phyloP scores from a whole-genome alignment of 1,140 invertebrate genomes.

The Drosophila pandora region DNA sequence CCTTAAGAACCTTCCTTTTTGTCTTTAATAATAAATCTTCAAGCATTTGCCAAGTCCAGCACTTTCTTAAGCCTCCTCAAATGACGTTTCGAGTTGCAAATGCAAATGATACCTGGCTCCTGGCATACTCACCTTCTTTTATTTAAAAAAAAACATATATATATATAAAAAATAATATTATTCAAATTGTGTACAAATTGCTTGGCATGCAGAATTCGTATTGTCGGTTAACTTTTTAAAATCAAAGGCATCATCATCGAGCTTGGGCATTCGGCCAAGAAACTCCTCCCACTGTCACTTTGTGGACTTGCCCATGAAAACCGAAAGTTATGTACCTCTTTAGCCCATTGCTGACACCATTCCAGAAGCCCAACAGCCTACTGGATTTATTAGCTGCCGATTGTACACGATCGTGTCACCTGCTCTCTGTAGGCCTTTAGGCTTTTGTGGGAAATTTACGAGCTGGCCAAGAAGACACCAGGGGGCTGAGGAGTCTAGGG shows the following conservation, averaged over 20 bases:
- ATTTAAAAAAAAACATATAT: not conserved
- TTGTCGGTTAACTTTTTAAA: slow-evolving; percentile 56
- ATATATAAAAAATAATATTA: slow-evolving; percentile 51
- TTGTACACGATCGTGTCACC: slow-evolving; percentile 52
- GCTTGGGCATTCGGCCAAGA: slow-evolving; percentile 14
- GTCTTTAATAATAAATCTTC: not conserved
- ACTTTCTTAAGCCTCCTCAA: slow-evolving; percentile 12
- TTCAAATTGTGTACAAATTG: slow-evolving; percentile 55
- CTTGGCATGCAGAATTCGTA: slow-evolving; percentile 60
- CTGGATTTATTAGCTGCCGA: slow-evolving; percentile 68
- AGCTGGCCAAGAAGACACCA: slow-evolving; percentile 28
- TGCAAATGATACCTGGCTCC: slow-evolving; percentile 14
- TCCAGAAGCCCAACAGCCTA: slow-evolving; percentile 34
- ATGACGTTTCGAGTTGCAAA: slow-evolving; percentile 39
- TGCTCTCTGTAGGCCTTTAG: slow-evolving; percentile 23
- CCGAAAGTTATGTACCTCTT: slow-evolving; percentile 68
- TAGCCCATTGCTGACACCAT: slow-evolving; percentile 57
- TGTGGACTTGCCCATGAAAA: slow-evolving; percentile 67
- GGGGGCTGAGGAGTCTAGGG: not conserved
- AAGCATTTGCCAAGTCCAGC: slow-evolving; percentile 7
- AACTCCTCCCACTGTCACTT: slow-evolving; percentile 32
- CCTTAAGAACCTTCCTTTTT: not conserved
- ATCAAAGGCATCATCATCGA: slow-evolving; percentile 3
- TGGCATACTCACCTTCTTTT: slow-evolving; percentile 17
- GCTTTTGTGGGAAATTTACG: slow-evolving; percentile 60